Evolutionary conservation across 2,797 vertebrate species (phyloP), one percentile per base, ranked within the genome.

Genomic region (Acropternis orthonyx): DNA sequence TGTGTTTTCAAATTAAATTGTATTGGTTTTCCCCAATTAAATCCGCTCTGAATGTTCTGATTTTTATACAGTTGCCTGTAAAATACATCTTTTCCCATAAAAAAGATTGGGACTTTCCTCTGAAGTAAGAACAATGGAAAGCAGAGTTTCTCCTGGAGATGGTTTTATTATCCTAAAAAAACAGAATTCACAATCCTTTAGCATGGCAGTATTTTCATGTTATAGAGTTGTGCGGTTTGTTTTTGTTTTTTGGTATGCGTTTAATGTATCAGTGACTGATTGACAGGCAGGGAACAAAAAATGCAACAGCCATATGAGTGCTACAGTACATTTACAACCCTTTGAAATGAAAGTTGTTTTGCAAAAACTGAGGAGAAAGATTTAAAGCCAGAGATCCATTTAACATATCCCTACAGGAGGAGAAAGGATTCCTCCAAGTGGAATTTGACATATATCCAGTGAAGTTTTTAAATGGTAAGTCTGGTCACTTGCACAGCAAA

Each of bases 301-400:
- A 81, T 61, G 27, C 43, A 89, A 34, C 5, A 51, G 27, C 61
- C 37, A 30, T 82, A 66, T 88, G 88, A 96, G 55, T 91, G 37
- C 69, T 87, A 83, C n/a, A 37, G 44, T 58, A 62, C 34, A 36
- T 54, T 85, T 26, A 37, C 83, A 83, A 36, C 2, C 10, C 20
- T 92, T 55, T 85, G 84, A 96, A 95, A 89, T 51, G 17, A 92
- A 96, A 90, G 65, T 62, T 75, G 49, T 55, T 85, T 90, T 67
- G 39, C 21, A 62, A 62, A 96, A 97, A 37, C 18, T 14, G 39
- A 5, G 19, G 36, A 85, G 69, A 76, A 78, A 63, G 6, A 69
- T 63, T 94, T 93, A 58, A 78, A 81, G 44, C 14, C 78, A 69
- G 41, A 61, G 11, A 79, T 34, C 11, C 3, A 37, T 80, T 88